Conservation (phyloP, 2,797 vertebrate species). For the Mus minutoides region DNA sequence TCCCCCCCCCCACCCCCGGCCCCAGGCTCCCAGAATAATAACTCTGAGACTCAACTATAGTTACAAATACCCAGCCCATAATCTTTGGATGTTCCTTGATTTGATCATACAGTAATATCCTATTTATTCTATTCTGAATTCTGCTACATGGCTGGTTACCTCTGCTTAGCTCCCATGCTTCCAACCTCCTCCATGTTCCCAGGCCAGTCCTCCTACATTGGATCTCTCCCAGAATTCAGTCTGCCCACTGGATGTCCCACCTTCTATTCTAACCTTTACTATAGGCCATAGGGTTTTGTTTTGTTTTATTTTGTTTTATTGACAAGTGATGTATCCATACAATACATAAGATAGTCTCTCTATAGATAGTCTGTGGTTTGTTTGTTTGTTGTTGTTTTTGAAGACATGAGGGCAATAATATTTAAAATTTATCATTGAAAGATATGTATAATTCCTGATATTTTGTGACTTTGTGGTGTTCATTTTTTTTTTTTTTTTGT, state of each 20-base stretch:
- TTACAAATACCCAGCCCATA: background rate
- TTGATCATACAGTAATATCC: background rate
- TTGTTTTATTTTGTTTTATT: no score
- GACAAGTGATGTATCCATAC: background rate
- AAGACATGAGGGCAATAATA: background rate
- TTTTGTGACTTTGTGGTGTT: background rate
- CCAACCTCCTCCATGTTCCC: background rate
- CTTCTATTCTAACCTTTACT: background rate
- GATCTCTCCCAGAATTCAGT: background rate
- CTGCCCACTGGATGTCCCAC: background rate
- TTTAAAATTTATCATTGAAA: background rate
- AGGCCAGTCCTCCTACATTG: no score
- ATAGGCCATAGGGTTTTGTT: background rate
- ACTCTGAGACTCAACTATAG: background rate
- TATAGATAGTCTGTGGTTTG: background rate
- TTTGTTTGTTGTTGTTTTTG: background rate
- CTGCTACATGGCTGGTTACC: background rate
- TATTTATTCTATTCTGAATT: background rate
- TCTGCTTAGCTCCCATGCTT: background rate
- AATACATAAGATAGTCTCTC: background rate
- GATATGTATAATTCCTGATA: background rate
- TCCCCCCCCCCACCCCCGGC: background rate
- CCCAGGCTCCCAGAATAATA: no score
- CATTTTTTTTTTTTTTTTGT: background rate
- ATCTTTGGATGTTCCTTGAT: background rate